Percentiles rank a stretch among this genome's conserved stretches.
These are phyloP conservation scores for Sisyra nigra DNA, from an alignment of 2,888 invertebrate genomes.

Conservation along the genomic window DNA sequence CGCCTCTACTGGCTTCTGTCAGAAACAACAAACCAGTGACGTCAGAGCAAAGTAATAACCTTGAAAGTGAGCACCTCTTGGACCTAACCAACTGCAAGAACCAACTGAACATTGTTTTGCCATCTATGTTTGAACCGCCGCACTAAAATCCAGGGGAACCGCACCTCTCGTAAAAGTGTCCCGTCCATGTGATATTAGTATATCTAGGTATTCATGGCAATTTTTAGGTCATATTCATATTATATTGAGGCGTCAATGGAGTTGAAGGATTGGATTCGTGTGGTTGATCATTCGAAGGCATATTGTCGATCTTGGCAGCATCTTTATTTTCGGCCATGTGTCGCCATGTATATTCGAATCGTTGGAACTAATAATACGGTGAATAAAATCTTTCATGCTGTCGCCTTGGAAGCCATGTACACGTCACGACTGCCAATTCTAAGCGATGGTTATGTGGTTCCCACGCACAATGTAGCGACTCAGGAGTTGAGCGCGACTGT, in stretches of 20 bases:
- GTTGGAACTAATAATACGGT: slow-evolving; percentile 91
- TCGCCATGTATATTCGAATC: slow-evolving; percentile 68
- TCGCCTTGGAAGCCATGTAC: slow-evolving; percentile 81
- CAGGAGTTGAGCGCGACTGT: slow-evolving; percentile 81
- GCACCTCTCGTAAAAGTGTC: too few relatives aligned
- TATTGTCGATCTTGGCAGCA: slow-evolving; percentile 95
- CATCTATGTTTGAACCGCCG: too few relatives aligned
- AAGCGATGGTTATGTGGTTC: slow-evolving; percentile 59
- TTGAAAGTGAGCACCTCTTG: too few relatives aligned
- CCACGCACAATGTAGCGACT: slow-evolving; percentile 83
- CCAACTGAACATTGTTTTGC: too few relatives aligned
- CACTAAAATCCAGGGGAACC: too few relatives aligned
- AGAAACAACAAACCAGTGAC: too few relatives aligned
- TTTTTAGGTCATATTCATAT: slow-evolving; percentile 65
- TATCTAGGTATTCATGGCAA: slow-evolving; percentile 21
- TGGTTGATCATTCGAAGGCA: slow-evolving; percentile 83
- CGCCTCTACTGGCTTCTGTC: too few relatives aligned
- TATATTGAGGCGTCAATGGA: slow-evolving; percentile 90
- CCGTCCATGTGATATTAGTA: too few relatives aligned
- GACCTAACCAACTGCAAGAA: too few relatives aligned
- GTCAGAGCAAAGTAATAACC: too few relatives aligned
- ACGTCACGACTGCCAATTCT: slow-evolving; percentile 60
- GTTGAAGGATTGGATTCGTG: slow-evolving; percentile 85
- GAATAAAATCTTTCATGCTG: slow-evolving; percentile 89
- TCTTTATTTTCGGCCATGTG: slow-evolving; percentile 78